These are phyloP conservation scores for Nycteola revayana DNA, from an alignment of 2,888 invertebrate species.

Conservation along the genomic window DNA sequence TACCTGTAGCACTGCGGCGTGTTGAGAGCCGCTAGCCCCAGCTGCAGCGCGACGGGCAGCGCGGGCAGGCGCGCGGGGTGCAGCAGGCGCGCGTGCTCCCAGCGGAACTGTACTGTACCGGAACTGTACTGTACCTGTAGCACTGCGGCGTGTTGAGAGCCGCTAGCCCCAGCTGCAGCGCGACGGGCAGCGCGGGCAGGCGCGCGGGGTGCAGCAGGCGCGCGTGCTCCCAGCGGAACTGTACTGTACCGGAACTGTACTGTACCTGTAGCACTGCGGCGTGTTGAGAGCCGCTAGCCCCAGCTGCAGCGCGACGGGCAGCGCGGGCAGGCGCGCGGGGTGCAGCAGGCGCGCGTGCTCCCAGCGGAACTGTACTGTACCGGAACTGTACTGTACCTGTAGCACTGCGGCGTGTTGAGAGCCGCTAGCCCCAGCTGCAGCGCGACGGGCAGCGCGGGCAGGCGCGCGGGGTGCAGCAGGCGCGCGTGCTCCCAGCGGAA, in stretches of 20 bases:
- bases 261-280: conserved; percentile 77
- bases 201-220: conserved; percentile 84
- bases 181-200: conserved; percentile 91
- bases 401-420: conserved; percentile 91
- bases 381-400: neutral
- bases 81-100: conserved; percentile 86
- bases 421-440: conserved; percentile 96
- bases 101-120: neutral
- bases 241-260: too few species aligned
- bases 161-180: conserved; percentile 91
- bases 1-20: conserved; percentile 84
- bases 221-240: conserved; percentile 66
- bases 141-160: conserved; percentile 95
- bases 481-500: conserved; percentile 76
- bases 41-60: conserved; percentile 94
- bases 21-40: conserved; percentile 96
- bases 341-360: conserved; percentile 84
- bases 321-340: conserved; percentile 88
- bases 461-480: conserved; percentile 95
- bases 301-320: conserved; percentile 88
- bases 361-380: conserved; percentile 72
- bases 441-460: conserved; percentile 95
- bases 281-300: conserved; percentile 98
- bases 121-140: neutral
- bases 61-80: conserved; percentile 96